Percentiles rank a stretch among this genome's conserved stretches.
These are phyloP conservation scores for Drosophila sulfurigaster DNA, from an alignment of 1,140 invertebrate genomes.

Conservation along the genomic window DNA sequence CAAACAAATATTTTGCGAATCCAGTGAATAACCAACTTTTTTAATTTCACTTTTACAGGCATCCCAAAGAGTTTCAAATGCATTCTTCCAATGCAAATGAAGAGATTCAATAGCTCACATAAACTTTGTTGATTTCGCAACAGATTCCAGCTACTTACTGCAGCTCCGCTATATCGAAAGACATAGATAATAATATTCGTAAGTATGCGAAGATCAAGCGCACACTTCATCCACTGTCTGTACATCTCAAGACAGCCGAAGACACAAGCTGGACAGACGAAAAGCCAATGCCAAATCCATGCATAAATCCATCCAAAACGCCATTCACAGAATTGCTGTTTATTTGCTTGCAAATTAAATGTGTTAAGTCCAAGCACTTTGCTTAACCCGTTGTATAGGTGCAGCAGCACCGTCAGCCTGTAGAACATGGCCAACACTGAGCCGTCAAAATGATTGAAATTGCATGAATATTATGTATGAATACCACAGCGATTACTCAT, in stretches of 20 bases:
- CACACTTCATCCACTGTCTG: too few relatives aligned
- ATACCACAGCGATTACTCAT: neutral
- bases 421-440: neutral
- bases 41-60: too few relatives aligned
- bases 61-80: slow-evolving; percentile 6
- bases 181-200: too few relatives aligned
- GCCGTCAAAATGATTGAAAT: neutral
- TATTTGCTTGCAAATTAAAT: neutral
- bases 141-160: too few relatives aligned
- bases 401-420: neutral
- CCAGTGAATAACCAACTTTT: too few relatives aligned
- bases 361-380: slow-evolving; percentile 1
- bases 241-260: too few relatives aligned
- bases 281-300: neutral
- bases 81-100: neutral
- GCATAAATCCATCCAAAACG: neutral
- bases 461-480: neutral
- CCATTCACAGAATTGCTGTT: neutral
- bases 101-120: neutral
- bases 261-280: too few relatives aligned
- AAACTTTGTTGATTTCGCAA: neutral
- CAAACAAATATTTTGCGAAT: too few relatives aligned
- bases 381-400: neutral
- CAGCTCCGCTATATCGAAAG: too few relatives aligned
- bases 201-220: too few relatives aligned